Evolutionary conservation across 2,888 invertebrate species (phyloP), one percentile per base, ranked within the genome.

Genomic region (Polyommatus icarus): DNA sequence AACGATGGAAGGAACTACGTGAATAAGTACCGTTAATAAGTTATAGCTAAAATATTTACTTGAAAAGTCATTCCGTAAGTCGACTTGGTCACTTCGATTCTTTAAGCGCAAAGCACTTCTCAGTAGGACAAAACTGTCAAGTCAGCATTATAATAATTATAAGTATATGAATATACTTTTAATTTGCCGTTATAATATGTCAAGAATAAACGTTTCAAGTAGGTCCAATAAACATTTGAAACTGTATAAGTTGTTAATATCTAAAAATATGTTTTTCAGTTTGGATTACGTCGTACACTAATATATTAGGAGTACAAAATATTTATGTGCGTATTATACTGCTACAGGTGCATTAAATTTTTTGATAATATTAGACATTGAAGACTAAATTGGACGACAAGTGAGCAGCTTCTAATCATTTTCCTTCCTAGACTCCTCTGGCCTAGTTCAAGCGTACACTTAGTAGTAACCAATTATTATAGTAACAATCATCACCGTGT

Each of bases 301-400:
- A 20, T 15, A 75, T 50, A 50, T 75, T 75, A 75, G 75, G 29
- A 15, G 50, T 29, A 75, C 18, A 24, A 29, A 54, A 54, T 75
- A 54, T 18, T 15, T 24, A 54, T 54, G 75, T 75, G 75, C 75
- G 15, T 54, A 73, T 40, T 75, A 75, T 75, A 8, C 75, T 29
- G 18, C 75, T 75, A 75, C 36, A 36, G 46, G 75, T 75, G 75
- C 75, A 46, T 18, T 32, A 32, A 67, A 32, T 32, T 67, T 67
- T 67, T 67, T 29, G 67, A 67, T 67, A 29, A 15, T 18, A 67
- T 67, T 15, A 29, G 50, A 54, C 24, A 73, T 73, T 73, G 29
- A 50, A 75, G 24, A 75, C 50, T 75, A 54, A 54, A 75, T 29
- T 75, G 75, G 75, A 75, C 72, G 72, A 72, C 75, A 29, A 67